Evolutionary conservation across 2,113 vertebrate genomes (phyloP).

Genomic region (Myrmecobius fasciatus): DNA sequence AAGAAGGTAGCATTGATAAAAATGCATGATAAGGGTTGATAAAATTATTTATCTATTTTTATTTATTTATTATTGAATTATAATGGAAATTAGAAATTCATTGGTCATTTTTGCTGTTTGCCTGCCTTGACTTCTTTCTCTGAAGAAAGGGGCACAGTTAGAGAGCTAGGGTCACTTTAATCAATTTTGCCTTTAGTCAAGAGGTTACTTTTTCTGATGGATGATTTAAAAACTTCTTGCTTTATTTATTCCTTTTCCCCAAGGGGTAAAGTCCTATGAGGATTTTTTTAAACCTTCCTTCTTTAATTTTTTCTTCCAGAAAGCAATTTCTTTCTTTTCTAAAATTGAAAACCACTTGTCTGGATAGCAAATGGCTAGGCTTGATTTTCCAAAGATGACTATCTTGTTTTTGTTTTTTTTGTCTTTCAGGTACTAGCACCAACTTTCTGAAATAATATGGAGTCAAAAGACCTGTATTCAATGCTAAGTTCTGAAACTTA

Average conservation of each 20-base stretch:
- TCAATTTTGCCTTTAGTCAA: background rate
- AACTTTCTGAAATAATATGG: background rate
- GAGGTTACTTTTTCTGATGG: background rate
- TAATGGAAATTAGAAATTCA: background rate
- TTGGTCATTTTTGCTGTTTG: background rate
- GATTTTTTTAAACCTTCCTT: background rate
- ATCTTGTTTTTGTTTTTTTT: background rate
- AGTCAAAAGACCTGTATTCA: background rate
- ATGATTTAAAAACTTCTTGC: constrained; percentile 2
- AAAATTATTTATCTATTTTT: background rate
- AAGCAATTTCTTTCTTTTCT: constrained; percentile 40
- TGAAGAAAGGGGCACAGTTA: background rate
- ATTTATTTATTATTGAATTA: background rate
- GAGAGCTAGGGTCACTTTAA: background rate
- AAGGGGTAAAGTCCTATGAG: background rate
- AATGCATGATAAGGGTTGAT: background rate
- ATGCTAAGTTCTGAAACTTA: background rate
- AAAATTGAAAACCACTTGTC: constrained; percentile 8
- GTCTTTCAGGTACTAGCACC: background rate
- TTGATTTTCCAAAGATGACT: background rate
- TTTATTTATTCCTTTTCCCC: constrained; percentile 28
- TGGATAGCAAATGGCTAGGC: background rate
- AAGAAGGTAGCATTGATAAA: background rate
- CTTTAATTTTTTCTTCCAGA: background rate
- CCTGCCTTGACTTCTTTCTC: background rate